phyloP scores from a whole-genome alignment of 2,797 vertebrate genomes.

The Lepus oiostolus region DNA sequence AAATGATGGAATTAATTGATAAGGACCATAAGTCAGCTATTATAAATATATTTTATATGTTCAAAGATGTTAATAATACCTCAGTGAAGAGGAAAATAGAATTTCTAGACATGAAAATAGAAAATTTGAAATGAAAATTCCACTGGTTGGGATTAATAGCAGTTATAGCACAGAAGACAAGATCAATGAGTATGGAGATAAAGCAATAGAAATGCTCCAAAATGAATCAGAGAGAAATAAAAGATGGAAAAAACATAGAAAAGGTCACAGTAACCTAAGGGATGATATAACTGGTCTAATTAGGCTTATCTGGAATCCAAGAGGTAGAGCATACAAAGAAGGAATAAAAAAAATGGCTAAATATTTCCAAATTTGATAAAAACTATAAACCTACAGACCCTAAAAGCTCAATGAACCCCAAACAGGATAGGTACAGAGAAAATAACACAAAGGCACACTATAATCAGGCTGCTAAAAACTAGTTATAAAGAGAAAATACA shows the following conservation, averaged over 20 bases:
- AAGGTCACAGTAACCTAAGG: not conserved
- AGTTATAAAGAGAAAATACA: slow-evolving; percentile 21
- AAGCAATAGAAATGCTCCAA: slow-evolving; percentile 9
- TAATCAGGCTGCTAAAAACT: slow-evolving; percentile 19
- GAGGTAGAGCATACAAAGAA: slow-evolving; percentile 4
- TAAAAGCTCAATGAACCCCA: slow-evolving; percentile 18
- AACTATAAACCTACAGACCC: not conserved
- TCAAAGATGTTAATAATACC: slow-evolving; percentile 44
- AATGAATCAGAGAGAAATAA: slow-evolving; percentile 58
- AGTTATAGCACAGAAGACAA: slow-evolving; percentile 34
- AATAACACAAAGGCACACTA: not conserved
- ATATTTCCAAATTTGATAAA: slow-evolving; percentile 23
- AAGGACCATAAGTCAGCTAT: slow-evolving; percentile 5
- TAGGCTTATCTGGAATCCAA: not conserved
- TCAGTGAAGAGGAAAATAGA: not conserved
- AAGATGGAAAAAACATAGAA: not conserved
- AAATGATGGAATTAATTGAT: not conserved
- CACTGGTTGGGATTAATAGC: slow-evolving; percentile 23
- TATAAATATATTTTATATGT: slow-evolving; percentile 16
- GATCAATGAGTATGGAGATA: slow-evolving; percentile 21
- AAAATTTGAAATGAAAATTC: slow-evolving; percentile 54
- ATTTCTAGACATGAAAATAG: slow-evolving; percentile 18
- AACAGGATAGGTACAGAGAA: slow-evolving; percentile 37
- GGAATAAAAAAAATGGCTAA: slow-evolving; percentile 32
- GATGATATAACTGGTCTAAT: slow-evolving; percentile 23